Base-by-base conservation (phyloP, 1,140 invertebrate species). In the Gryon sp. region DNA sequence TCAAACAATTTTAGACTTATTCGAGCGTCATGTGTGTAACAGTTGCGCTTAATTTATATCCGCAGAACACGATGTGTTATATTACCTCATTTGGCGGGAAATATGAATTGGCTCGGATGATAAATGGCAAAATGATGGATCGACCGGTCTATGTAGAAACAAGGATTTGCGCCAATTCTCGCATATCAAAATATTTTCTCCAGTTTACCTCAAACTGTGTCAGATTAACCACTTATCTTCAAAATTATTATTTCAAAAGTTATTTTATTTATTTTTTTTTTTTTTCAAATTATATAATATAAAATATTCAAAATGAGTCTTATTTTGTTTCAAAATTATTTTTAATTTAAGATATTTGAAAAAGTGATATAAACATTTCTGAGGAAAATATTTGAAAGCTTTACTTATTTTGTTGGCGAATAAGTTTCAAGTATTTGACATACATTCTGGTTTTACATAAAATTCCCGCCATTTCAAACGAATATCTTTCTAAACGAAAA, bases 71-170 rank as follows among this genome's bases (percentile, higher is more conserved):
- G 60, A 34, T 45, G 45, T 59, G 66, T 60, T 60, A 70, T 70
- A 70, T 70, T 70, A 28, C 53, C 55, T 70, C 45, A 60, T 70
- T 60, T 70, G 38, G 66, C 53, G 46, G 55, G 66, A 70, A 52
- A 60, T 70, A 45, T 53, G 66, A 70, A 70, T 60, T 60, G 66
- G 46, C 15, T 28, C 19, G 22, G 26, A 60, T 70, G 66, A 70
- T 70, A 30, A 60, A 70, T 70, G 28, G 53, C 36, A 15, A 60
- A 52, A 70, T 70, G 66, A 70, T 70, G 46, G 46, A 70, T 60
- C 24, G 34, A 16, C 41, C 24, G n/a, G 4, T 60, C 5, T 24
- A 28, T 18, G 34, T 11, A 45, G 19, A 34, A 22, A 41, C 11
- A 9, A 12, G 12, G 11, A 22, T 28, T 18, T 19, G 43, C 7